Evolutionary conservation across 2,888 invertebrate species (phyloP), one percentile per base, ranked within the genome.

Genomic region (Cenopis cana): DNA sequence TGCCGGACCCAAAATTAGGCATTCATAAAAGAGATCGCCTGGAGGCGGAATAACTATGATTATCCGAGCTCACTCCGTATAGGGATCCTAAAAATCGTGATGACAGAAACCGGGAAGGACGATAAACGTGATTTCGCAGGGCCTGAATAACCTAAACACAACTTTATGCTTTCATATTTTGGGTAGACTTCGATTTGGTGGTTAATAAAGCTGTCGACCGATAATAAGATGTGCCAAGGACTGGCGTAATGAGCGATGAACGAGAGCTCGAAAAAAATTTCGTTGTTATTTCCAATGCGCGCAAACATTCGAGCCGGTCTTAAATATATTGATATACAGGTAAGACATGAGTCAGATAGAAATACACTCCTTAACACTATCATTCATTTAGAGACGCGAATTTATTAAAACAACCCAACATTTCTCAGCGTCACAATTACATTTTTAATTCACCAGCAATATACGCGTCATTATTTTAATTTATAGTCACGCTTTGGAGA

Each of bases 21-120:
- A 84, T 85, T 86, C 87, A 88, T 89, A 89, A 90, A 90, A 84
- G 81, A 86, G 83, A 88, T 87, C 87, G 84, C 87, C 81, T 76
- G 78, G 78, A 77, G 82, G 82, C 83, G 75, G 81, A 88, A 89
- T 87, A 82, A 81, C 89, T 90, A 90, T 90, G 89, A 89, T 91
- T 91, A 90, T 86, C 85, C 79, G 75, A 82, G 81, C 75, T 77
- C 78, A 82, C 78, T 81, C 83, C 84, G 82, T 86, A 86, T 85
- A 82, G 81, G 84, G 84, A 82, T 79, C 82, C 84, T 85, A 82
- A 88, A 88, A 85, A 84, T 85, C 83, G 82, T 84, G 85, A 86
- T 85, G 85, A 85, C 86, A 85, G 85, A 85, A 85, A 82, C 82
- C 75, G 79, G 78, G 79, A 80, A 83, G 74, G 77, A 73, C 78